A percentile compares a stretch with the other conserved stretches of the same genome.
Conservation (phyloP, 2,113 vertebrate genomes). For the Trichechus manatus region DNA sequence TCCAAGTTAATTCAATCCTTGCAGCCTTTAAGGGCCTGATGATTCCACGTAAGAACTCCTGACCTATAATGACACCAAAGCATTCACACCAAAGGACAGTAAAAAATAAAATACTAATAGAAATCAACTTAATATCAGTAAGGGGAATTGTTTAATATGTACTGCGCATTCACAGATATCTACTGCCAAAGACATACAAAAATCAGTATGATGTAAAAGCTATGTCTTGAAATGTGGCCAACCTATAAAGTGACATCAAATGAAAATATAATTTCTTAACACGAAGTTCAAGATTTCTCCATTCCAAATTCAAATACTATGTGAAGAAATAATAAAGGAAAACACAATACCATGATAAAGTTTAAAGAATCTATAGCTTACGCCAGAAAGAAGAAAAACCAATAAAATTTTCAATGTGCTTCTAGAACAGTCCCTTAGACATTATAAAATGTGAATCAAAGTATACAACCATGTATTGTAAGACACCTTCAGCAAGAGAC, state of each 20-base stretch:
- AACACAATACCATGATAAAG: neutral
- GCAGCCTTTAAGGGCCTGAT: neutral
- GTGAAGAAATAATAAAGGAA: neutral
- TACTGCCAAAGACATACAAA: neutral
- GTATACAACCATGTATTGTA: neutral
- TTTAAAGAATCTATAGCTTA: neutral
- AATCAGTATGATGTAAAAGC: slow-evolving; percentile 15
- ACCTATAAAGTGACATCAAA: slow-evolving; percentile 49
- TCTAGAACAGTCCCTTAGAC: neutral
- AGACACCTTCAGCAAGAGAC: slow-evolving; percentile 10
- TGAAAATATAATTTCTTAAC: neutral
- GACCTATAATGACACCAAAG: neutral
- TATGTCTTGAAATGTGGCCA: slow-evolving; percentile 2
- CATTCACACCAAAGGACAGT: neutral
- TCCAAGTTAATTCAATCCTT: slow-evolving; percentile 17
- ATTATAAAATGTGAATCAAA: neutral
- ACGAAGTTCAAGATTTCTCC: neutral
- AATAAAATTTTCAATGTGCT: neutral
- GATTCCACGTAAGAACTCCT: neutral
- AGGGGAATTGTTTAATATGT: neutral
- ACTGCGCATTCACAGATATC: neutral
- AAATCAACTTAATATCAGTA: neutral
- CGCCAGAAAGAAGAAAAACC: neutral
- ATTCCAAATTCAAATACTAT: neutral
- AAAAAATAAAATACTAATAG: slow-evolving; percentile 37